Percentiles rank a stretch among this genome's conserved stretches.
Conservation (phyloP, 2,113 vertebrate genomes). For the Catharus bicknelli region DNA sequence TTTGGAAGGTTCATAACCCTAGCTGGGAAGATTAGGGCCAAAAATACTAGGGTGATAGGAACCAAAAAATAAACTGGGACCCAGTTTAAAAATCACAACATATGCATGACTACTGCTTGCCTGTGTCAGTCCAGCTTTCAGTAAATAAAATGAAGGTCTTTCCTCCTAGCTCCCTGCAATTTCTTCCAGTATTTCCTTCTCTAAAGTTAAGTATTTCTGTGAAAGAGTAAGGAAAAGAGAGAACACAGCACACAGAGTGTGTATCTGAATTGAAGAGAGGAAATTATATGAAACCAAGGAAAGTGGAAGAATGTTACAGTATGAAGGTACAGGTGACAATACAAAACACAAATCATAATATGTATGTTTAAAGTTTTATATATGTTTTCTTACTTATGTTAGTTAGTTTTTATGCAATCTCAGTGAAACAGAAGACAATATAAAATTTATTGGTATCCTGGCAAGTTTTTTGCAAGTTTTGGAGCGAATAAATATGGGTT, state of each 20-base stretch:
- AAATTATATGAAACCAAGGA: neutral
- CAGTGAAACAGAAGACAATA: neutral
- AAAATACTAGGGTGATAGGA: neutral
- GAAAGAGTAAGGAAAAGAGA: neutral
- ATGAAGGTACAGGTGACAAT: neutral
- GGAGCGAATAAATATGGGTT: neutral
- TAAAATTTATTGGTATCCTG: neutral
- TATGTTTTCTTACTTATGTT: neutral
- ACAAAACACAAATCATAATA: neutral
- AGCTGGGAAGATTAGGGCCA: neutral
- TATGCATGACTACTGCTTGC: neutral
- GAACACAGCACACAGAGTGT: fast-evolving
- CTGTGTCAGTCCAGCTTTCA: neutral
- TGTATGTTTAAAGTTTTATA: neutral
- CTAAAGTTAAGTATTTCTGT: neutral
- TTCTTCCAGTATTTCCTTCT: neutral
- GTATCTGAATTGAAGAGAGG: neutral
- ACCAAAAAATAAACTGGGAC: neutral
- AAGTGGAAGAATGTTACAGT: neutral
- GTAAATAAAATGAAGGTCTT: neutral
- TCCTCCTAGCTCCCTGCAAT: neutral
- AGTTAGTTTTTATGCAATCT: neutral
- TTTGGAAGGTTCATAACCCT: neutral
- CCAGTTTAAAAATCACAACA: neutral
- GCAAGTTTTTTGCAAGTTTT: neutral